Evolutionary conservation across 2,113 vertebrate species (phyloP).

Genomic region (Etia nguti): DNA sequence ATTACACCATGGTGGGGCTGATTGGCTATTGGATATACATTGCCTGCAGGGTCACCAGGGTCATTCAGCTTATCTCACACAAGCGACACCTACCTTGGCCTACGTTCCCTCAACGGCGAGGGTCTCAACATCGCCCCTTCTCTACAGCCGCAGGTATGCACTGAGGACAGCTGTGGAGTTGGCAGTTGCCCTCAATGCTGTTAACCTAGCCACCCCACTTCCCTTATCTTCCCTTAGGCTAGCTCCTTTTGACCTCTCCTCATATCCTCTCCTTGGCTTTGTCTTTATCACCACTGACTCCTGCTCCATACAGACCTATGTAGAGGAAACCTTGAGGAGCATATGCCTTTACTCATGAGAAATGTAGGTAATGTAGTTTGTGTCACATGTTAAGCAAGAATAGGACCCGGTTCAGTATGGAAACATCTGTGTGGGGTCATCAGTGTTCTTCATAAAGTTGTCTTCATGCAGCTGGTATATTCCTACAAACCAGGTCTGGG

Average conservation of each 20-base stretch:
- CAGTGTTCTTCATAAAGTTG: not conserved
- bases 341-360: not conserved
- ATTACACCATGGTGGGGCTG: conserved; percentile 23
- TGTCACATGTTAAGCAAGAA: not conserved
- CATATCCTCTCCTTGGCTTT: conserved; percentile 8
- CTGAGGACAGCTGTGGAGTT: conserved; percentile 54
- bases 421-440: not conserved
- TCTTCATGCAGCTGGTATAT: not conserved
- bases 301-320: not conserved
- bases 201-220: conserved; percentile 16
- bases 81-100: conserved; percentile 70
- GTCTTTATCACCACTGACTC: conserved; percentile 11
- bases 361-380: not conserved
- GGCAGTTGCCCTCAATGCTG: conserved; percentile 47
- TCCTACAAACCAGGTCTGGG: not conserved
- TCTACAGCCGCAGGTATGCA: conserved; percentile 72
- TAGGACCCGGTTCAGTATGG: not conserved
- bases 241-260: conserved; percentile 29
- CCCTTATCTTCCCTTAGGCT: conserved; percentile 18
- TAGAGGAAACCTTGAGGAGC: not conserved
- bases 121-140: conserved; percentile 66
- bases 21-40: conserved; percentile 58
- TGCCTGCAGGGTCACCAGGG: conserved; percentile 69
- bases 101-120: conserved; percentile 71
- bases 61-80: conserved; percentile 71